Conservation (phyloP, 2,888 invertebrate species). For the Trachelus tabidus region DNA sequence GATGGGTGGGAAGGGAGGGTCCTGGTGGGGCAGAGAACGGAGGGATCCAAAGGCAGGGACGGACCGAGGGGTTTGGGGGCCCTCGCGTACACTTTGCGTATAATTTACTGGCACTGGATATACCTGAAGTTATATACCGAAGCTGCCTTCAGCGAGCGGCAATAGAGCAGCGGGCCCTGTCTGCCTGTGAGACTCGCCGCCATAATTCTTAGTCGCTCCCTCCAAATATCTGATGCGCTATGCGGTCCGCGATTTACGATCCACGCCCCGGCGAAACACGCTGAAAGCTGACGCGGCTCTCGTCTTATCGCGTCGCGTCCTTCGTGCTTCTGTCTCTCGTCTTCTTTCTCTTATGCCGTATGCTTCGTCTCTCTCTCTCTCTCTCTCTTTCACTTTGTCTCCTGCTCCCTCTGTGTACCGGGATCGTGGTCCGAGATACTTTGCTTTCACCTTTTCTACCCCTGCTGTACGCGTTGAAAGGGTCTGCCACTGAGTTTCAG, state of each 20-base stretch:
- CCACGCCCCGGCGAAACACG: constrained; percentile 40
- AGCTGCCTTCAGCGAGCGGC: constrained; percentile 36
- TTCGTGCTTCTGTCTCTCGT: constrained; percentile 14
- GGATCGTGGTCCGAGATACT: too few relatives aligned
- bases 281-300: constrained; percentile 41
- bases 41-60: constrained; percentile 30
- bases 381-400: constrained; percentile 15
- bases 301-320: constrained; percentile 18
- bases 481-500: too few relatives aligned
- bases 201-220: constrained; percentile 51
- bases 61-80: constrained; percentile 39
- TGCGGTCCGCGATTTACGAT: constrained; percentile 45
- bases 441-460: too few relatives aligned
- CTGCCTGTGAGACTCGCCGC: constrained; percentile 43
- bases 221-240: constrained; percentile 52
- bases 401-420: constrained; percentile 6
- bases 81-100: constrained; percentile 65
- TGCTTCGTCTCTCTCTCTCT: constrained; percentile 10
- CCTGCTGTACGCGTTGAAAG: too few relatives aligned
- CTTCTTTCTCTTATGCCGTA: constrained; percentile 17
- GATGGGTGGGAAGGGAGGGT: constrained; percentile 36
- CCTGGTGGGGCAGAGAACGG: constrained; percentile 34
- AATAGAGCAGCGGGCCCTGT: constrained; percentile 30
- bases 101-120: constrained; percentile 66
- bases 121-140: constrained; percentile 64